These are phyloP conservation scores for Myiopsitta monachus DNA, from an alignment of 2,113 vertebrate species.

Conservation along the genomic window DNA sequence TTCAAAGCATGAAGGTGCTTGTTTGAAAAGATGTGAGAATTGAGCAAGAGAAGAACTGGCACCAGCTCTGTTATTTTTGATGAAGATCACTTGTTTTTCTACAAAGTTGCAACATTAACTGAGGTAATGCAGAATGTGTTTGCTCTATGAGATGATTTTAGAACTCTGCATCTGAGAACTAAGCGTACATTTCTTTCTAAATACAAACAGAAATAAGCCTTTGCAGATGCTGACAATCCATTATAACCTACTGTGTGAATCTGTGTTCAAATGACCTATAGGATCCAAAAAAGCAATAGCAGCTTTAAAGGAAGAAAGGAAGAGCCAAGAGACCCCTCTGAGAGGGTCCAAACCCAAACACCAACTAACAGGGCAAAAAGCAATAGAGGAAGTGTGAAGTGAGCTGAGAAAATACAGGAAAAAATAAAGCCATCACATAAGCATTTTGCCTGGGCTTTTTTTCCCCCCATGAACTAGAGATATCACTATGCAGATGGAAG, in stretches of 20 bases:
- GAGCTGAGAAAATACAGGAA: background rate
- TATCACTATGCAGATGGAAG: background rate
- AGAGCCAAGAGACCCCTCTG: background rate
- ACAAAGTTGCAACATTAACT: background rate
- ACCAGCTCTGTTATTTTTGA: background rate
- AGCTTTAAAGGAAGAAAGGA: background rate
- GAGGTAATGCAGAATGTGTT: conserved; percentile 12
- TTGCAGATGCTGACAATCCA: background rate
- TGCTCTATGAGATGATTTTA: background rate
- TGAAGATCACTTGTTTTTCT: conserved; percentile 21
- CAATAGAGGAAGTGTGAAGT: background rate
- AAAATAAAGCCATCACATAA: background rate
- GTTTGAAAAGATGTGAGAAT: background rate
- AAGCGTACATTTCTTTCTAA: background rate
- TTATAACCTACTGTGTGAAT: background rate
- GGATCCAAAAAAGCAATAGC: background rate
- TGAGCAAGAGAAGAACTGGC: conserved; percentile 2
- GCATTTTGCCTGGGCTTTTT: background rate
- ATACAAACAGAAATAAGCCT: background rate
- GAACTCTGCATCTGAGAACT: background rate
- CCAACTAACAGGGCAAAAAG: background rate
- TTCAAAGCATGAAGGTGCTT: conserved; percentile 35
- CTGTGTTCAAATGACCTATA: background rate
- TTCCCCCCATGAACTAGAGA: no score
- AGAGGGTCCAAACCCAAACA: background rate